These are phyloP conservation scores for Pristis pectinata DNA, from an alignment of 2,797 vertebrate species.

Conservation along the genomic window DNA sequence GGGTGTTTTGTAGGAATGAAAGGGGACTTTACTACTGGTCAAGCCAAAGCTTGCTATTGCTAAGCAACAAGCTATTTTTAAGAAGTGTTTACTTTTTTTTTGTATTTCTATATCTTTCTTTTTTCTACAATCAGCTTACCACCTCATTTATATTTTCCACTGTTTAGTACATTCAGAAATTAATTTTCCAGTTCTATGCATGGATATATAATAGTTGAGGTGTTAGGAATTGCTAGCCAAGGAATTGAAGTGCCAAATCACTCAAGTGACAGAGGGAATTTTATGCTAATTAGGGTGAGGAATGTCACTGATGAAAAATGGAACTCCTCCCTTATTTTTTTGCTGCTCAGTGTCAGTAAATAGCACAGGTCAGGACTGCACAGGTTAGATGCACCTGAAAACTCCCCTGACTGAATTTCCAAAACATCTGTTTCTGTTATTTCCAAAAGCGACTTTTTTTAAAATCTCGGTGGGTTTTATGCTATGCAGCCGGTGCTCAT, in stretches of 20 bases:
- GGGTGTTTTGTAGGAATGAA: background rate
- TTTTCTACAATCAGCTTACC: background rate
- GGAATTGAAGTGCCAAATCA: background rate
- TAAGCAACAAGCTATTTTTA: background rate
- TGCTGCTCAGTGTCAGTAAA: background rate
- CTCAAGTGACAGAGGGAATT: background rate
- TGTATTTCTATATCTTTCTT: background rate
- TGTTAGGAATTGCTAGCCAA: background rate
- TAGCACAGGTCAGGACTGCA: background rate
- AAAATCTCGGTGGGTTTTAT: constrained; percentile 20
- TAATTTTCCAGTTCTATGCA: background rate
- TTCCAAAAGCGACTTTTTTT: constrained; percentile 28
- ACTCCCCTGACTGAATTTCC: background rate
- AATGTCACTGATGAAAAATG: constrained; percentile 14
- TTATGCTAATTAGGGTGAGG: background rate
- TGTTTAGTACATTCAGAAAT: background rate
- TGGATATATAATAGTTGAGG: background rate
- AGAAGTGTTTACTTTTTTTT: background rate
- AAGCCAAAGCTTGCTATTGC: background rate
- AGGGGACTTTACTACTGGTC: background rate
- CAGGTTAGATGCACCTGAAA: background rate
- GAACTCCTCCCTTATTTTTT: background rate
- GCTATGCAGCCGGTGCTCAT: background rate
- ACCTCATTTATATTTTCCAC: background rate
- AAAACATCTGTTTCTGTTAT: constrained; percentile 23